Conservation (phyloP, 1,140 invertebrate species). For the Pachypsylla venusta region DNA sequence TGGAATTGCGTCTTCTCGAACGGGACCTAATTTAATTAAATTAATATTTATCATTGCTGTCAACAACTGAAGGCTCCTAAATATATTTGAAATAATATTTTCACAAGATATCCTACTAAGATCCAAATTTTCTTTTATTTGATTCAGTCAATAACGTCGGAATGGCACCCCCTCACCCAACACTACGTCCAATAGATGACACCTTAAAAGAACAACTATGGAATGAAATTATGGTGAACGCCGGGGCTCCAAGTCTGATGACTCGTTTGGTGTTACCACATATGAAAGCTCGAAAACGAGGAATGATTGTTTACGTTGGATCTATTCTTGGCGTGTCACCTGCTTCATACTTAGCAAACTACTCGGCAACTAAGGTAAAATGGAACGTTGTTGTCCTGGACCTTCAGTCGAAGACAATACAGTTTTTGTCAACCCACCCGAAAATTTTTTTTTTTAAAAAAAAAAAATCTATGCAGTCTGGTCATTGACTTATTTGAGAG, state of each 20-base stretch:
- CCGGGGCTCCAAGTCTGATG: neutral
- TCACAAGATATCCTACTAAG: too few species aligned
- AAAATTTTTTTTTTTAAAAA: too few species aligned
- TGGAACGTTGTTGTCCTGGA: too few species aligned
- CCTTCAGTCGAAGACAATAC: too few species aligned
- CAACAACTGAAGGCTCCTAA: too few species aligned
- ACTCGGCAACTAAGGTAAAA: neutral
- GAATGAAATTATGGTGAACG: neutral
- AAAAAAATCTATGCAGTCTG: too few species aligned
- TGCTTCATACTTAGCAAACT: neutral
- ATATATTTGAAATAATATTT: too few species aligned
- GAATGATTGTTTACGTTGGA: constrained; percentile 6
- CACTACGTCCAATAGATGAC: neutral
- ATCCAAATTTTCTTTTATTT: neutral
- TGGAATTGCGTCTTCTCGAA: too few species aligned
- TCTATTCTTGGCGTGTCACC: neutral
- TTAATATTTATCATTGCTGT: too few species aligned
- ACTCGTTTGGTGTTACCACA: neutral
- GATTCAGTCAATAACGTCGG: neutral
- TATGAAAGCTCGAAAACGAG: neutral
- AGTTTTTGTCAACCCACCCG: too few species aligned
- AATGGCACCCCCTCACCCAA: neutral
- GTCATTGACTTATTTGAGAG: too few species aligned
- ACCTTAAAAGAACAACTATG: neutral
- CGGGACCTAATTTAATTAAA: too few species aligned